These are phyloP conservation scores for Orchestes rusci DNA, from an alignment of 2,888 invertebrate species.

Conservation along the genomic window DNA sequence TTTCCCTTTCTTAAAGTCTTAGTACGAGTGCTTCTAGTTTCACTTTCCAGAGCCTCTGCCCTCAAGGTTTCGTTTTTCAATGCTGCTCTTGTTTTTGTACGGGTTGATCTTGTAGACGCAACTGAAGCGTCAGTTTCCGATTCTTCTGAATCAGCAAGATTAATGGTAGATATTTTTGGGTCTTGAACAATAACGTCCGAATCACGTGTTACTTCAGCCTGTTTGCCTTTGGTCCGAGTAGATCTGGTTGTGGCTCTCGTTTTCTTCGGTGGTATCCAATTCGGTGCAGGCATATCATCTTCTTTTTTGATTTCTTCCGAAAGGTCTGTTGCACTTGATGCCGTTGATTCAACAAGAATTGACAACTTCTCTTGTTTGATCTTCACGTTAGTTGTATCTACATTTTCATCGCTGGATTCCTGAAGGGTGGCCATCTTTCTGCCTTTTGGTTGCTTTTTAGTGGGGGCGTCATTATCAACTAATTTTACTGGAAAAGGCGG, in stretches of 20 bases:
- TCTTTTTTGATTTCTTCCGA: constrained; percentile 2
- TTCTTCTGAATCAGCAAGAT: constrained; percentile 30
- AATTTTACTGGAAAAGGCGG: no score
- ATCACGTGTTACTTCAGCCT: constrained; percentile 8
- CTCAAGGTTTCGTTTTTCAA: neutral
- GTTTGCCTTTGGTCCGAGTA: constrained; percentile 18
- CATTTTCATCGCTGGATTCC: no score
- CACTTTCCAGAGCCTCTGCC: neutral
- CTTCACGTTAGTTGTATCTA: no score
- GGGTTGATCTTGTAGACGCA: constrained; percentile 6
- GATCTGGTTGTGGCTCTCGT: constrained; percentile 24
- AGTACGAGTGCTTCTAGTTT: constrained; percentile 2
- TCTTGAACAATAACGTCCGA: constrained; percentile 34
- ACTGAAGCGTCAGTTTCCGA: constrained; percentile 1
- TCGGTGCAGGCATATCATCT: constrained; percentile 32
- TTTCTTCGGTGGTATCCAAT: constrained; percentile 28
- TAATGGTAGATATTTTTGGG: constrained; percentile 27
- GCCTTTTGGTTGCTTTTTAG: no score
- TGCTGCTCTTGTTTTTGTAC: constrained; percentile 8
- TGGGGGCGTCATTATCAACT: no score
- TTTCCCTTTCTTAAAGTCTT: constrained; percentile 1
- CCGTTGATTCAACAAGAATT: no score
- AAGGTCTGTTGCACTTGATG: no score
- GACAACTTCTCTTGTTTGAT: no score
- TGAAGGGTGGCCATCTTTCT: no score